phyloP scores from a whole-genome alignment of 2,797 vertebrate genomes.

The Gila robusta region DNA sequence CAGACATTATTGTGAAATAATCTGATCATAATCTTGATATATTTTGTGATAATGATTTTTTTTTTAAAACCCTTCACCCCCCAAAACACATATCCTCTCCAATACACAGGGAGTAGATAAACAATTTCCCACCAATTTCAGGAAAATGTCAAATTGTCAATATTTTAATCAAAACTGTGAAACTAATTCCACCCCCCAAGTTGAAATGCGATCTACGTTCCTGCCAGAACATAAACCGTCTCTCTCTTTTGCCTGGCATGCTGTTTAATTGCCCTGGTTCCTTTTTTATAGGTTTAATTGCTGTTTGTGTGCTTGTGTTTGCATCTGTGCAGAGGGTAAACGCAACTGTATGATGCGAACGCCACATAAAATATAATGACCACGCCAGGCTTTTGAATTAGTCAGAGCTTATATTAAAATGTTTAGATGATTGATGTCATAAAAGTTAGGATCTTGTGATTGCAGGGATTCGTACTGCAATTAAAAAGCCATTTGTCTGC shows the following conservation, averaged over 20 bases:
- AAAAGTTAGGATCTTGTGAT: slow-evolving; percentile 53
- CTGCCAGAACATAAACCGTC: not conserved
- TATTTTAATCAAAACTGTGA: not conserved
- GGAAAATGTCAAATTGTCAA: not conserved
- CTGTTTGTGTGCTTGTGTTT: slow-evolving; percentile 36
- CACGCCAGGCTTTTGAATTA: slow-evolving; percentile 34
- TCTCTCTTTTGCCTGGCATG: slow-evolving; percentile 26
- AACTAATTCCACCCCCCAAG: not conserved
- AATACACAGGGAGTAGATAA: not conserved
- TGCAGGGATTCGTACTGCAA: slow-evolving; percentile 24
- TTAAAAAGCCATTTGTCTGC: slow-evolving; percentile 44
- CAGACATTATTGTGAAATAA: not conserved
- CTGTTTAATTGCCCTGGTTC: slow-evolving; percentile 27
- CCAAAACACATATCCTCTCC: not conserved
- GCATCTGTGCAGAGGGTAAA: slow-evolving; percentile 31
- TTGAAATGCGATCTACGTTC: not conserved
- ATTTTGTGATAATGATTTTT: not conserved
- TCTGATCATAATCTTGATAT: not conserved
- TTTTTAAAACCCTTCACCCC: not conserved
- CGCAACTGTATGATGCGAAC: not conserved
- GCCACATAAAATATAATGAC: slow-evolving; percentile 44
- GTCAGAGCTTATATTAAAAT: slow-evolving; percentile 51
- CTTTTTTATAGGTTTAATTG: slow-evolving; percentile 41
- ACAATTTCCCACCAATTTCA: not conserved
- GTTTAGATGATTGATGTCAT: slow-evolving; percentile 65